Conservation (phyloP, 2,113 vertebrate species). For the Uropsilus gracilis region DNA sequence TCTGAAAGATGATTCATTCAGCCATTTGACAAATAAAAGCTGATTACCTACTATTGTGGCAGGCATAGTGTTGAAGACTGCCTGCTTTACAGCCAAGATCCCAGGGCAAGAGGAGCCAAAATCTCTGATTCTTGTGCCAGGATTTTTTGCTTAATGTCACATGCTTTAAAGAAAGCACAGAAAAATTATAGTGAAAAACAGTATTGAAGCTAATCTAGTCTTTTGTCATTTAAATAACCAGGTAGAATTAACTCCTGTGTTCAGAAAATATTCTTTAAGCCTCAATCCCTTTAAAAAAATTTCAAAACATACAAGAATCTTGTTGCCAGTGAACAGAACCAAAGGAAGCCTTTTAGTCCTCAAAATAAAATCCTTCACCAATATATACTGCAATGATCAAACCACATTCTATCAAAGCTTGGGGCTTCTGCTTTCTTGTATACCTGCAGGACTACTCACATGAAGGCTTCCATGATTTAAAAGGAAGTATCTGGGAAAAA, state of each 20-base stretch:
- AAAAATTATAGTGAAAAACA: background rate
- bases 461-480: background rate
- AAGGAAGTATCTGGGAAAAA: background rate
- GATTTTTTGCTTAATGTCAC: background rate
- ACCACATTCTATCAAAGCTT: too few relatives aligned
- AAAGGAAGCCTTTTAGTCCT: background rate
- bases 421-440: background rate
- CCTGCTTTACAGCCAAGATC: background rate
- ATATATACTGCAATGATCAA: background rate
- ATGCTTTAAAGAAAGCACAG: conserved; percentile 41
- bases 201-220: background rate
- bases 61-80: background rate
- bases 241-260: background rate
- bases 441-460: background rate
- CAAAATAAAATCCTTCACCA: too few relatives aligned
- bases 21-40: background rate
- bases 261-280: background rate
- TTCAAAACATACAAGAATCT: background rate
- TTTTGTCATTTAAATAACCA: conserved; percentile 49
- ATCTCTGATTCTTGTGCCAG: background rate
- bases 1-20: background rate
- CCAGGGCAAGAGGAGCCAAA: background rate
- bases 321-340: background rate
- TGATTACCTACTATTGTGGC: background rate
- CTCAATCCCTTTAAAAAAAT: background rate